Percentiles rank a stretch among this genome's conserved stretches.
These are phyloP conservation scores for Whitmania pigra DNA, from an alignment of 1,140 invertebrate genomes.

Conservation along the genomic window DNA sequence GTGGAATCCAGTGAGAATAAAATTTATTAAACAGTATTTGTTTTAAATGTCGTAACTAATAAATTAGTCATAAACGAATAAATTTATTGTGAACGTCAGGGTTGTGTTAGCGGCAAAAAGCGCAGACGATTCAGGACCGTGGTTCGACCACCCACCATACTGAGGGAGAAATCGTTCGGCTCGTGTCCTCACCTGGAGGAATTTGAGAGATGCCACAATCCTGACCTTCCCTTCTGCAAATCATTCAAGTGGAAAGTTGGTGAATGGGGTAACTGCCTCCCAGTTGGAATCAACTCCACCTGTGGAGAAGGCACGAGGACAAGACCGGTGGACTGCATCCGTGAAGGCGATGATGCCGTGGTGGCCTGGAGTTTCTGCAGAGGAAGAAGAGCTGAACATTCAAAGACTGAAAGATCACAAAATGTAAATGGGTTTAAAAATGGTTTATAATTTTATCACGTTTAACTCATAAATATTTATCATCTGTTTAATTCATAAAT, in stretches of 20 bases:
- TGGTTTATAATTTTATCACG: no score
- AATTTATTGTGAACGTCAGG: neutral
- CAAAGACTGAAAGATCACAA: neutral
- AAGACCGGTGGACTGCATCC: neutral
- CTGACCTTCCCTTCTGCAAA: neutral
- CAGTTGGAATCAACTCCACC: neutral
- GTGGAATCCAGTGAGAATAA: no score
- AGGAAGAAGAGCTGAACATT: neutral
- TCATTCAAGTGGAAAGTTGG: neutral
- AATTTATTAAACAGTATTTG: no score
- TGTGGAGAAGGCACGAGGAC: neutral
- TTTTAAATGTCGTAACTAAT: no score
- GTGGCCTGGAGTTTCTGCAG: neutral
- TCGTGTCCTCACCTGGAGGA: constrained; percentile 18
- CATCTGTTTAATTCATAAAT: no score
- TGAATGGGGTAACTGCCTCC: neutral
- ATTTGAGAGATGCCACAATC: constrained; percentile 8
- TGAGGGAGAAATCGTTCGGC: neutral
- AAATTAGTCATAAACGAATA: neutral
- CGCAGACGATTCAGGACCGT: constrained; percentile 8
- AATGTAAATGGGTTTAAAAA: neutral
- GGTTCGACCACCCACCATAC: neutral
- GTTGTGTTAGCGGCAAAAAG: constrained; percentile 2
- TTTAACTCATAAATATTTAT: neutral
- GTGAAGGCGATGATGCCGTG: constrained; percentile 1